Evolutionary conservation across 2,888 invertebrate species (phyloP).

Genomic region (Cephalotes varians): DNA sequence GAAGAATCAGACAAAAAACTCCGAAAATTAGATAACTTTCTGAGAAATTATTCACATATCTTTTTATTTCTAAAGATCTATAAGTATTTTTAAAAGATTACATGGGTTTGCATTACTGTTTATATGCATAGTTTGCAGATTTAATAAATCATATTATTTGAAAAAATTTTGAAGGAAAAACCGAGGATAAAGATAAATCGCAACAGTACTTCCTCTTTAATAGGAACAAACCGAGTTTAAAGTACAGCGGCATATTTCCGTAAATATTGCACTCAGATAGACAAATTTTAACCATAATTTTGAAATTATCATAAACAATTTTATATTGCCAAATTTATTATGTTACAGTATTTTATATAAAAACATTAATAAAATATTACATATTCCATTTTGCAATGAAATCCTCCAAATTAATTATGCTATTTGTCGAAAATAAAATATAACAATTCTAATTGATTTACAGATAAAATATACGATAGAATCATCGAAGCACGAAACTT

Average conservation of each 20-base stretch:
- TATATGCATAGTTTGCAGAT: not conserved
- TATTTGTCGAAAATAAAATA: not conserved
- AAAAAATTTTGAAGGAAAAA: too few relatives aligned
- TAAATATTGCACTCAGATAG: not conserved
- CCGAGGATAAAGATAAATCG: not conserved
- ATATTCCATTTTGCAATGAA: not conserved
- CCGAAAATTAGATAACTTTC: too few relatives aligned
- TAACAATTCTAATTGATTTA: not conserved
- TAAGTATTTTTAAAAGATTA: not conserved
- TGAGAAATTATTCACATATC: too few relatives aligned
- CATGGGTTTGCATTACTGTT: not conserved
- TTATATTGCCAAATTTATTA: not conserved
- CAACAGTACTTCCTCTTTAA: conserved; percentile 22
- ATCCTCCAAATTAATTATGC: not conserved
- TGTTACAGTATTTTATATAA: not conserved
- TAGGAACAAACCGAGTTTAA: not conserved
- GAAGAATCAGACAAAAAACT: too few relatives aligned
- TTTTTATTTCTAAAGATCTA: too few relatives aligned
- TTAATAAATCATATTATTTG: not conserved
- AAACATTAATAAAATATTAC: not conserved
- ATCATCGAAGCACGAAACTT: not conserved
- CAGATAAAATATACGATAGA: not conserved
- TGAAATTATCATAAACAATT: not conserved
- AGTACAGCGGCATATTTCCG: not conserved
- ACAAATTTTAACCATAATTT: not conserved